A percentile compares a stretch with the other conserved stretches of the same genome.
phyloP scores from a whole-genome alignment of 2,113 vertebrate genomes.

The Lathamus discolor region DNA sequence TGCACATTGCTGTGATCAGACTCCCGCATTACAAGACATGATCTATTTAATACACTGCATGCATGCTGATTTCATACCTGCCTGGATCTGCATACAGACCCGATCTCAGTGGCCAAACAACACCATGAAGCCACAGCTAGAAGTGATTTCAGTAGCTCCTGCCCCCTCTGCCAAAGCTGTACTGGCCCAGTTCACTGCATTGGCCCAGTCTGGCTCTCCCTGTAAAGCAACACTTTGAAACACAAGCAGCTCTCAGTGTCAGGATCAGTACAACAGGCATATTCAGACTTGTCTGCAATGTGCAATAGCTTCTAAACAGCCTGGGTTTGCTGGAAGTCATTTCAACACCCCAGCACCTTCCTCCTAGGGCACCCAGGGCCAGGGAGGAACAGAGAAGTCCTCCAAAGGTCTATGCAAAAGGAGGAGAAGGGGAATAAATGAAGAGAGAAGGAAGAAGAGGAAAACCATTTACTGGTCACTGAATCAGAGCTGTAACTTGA shows the following conservation, averaged over 20 bases:
- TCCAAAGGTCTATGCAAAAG: neutral
- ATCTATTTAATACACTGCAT: neutral
- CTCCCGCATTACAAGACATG: neutral
- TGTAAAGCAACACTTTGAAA: neutral
- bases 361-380: neutral
- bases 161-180: neutral
- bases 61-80: neutral
- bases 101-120: neutral
- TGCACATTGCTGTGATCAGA: neutral
- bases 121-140: neutral
- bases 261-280: fast-evolving
- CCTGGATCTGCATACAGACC: neutral
- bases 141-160: neutral
- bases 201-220: neutral
- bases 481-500: slow-evolving; percentile 62
- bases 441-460: neutral
- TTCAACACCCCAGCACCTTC: neutral
- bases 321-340: neutral
- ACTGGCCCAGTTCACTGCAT: neutral
- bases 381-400: neutral
- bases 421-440: neutral
- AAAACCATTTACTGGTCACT: slow-evolving; percentile 22
- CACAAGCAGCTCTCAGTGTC: neutral
- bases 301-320: neutral
- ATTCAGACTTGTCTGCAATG: fast-evolving